Conservation (phyloP, 2,113 vertebrate species). For the Neogale vison region DNA sequence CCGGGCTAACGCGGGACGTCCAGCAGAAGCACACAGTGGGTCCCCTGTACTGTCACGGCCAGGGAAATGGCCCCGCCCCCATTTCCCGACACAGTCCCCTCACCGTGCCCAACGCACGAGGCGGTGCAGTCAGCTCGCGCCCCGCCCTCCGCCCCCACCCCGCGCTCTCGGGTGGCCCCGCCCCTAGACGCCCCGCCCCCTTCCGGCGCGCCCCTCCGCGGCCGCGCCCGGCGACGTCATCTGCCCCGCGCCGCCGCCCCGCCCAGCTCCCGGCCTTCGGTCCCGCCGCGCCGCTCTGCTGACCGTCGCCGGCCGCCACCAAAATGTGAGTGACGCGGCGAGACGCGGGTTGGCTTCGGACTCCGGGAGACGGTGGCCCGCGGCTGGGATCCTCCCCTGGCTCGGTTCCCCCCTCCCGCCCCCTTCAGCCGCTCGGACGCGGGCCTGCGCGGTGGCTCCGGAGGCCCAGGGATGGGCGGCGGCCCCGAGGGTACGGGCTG, state of each 20-base stretch:
- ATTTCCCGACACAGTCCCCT: not conserved
- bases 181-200: not conserved
- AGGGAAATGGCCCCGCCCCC: not conserved
- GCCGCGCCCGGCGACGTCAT: not conserved
- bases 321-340: conserved; percentile 78
- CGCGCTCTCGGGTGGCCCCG: rapidly evolving
- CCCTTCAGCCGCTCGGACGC: not conserved
- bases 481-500: not conserved
- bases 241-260: not conserved
- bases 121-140: rapidly evolving
- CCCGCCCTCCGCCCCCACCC: not conserved
- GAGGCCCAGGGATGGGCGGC: not conserved
- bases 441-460: not conserved
- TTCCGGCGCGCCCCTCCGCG: not conserved
- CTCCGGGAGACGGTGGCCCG: not conserved
- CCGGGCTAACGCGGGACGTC: not conserved
- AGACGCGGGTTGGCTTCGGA: not conserved
- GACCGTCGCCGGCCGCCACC: not conserved
- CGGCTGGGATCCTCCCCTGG: not conserved
- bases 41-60: not conserved
- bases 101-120: rapidly evolving
- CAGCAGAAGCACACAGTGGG: not conserved
- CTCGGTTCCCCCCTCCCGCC: not conserved
- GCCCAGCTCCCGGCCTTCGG: not conserved
- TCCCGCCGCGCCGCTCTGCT: not conserved